Conservation (phyloP, 2,797 vertebrate genomes). For the Balearica regulorum region DNA sequence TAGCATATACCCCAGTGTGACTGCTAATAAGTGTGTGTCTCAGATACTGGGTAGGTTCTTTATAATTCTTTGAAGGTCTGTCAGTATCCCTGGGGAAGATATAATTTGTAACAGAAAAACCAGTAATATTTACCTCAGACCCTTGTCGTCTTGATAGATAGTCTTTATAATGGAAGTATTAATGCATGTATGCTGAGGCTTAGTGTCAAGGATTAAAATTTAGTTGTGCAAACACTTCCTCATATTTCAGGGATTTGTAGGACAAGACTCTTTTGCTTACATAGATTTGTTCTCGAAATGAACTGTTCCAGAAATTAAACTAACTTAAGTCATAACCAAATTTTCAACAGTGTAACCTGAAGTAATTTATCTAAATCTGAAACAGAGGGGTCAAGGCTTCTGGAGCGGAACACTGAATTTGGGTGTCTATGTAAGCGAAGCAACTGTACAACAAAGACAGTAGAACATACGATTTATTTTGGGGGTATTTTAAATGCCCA, state of each 20-base stretch:
- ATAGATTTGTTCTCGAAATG: not conserved
- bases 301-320: not conserved
- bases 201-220: constrained; percentile 32
- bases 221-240: not conserved
- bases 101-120: not conserved
- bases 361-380: not conserved
- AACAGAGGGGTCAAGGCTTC: not conserved
- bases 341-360: not conserved
- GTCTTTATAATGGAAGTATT: constrained; percentile 1
- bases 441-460: not conserved
- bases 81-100: not conserved
- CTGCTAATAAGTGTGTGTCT: not conserved
- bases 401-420: not conserved
- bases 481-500: not conserved
- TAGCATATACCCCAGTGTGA: not conserved
- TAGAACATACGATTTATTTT: not conserved
- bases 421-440: not conserved
- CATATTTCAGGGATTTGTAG: not conserved
- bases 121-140: not conserved
- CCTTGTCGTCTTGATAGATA: not conserved
- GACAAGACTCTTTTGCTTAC: not conserved
- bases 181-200: not conserved
- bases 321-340: not conserved
- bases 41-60: not conserved
- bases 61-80: not conserved